Evolutionary conservation across 2,113 vertebrate species (phyloP).

Genomic region (Daubentonia madagascariensis): DNA sequence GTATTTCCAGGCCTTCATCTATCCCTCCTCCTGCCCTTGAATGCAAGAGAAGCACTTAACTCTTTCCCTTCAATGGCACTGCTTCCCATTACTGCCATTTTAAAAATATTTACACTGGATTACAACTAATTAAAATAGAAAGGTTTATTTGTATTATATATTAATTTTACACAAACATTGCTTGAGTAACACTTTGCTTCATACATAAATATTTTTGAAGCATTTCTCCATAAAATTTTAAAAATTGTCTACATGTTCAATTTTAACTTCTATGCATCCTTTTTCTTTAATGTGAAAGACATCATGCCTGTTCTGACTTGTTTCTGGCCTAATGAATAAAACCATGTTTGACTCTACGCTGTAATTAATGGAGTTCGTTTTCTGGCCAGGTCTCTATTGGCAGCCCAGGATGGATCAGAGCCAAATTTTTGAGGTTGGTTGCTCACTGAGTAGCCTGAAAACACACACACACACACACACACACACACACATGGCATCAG

Average conservation of each 20-base stretch:
- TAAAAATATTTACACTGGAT: background rate
- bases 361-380: conserved; percentile 64
- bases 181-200: background rate
- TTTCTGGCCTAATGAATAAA: conserved; percentile 37
- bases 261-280: background rate
- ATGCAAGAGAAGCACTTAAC: background rate
- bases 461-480: background rate
- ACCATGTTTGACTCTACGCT: conserved; percentile 40
- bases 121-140: background rate
- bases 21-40: too few relatives aligned
- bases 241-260: background rate
- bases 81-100: background rate
- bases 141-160: background rate
- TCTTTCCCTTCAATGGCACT: background rate
- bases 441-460: background rate
- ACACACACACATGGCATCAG: background rate
- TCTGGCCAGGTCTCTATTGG: conserved; percentile 48
- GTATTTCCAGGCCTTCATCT: background rate
- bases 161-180: background rate
- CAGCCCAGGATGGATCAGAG: background rate
- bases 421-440: conserved; percentile 47
- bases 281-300: conserved; percentile 4
- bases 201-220: background rate
- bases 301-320: conserved; percentile 25
- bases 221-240: background rate